Evolutionary conservation across 2,113 vertebrate genomes (phyloP).

Genomic region (Siniperca chuatsi): DNA sequence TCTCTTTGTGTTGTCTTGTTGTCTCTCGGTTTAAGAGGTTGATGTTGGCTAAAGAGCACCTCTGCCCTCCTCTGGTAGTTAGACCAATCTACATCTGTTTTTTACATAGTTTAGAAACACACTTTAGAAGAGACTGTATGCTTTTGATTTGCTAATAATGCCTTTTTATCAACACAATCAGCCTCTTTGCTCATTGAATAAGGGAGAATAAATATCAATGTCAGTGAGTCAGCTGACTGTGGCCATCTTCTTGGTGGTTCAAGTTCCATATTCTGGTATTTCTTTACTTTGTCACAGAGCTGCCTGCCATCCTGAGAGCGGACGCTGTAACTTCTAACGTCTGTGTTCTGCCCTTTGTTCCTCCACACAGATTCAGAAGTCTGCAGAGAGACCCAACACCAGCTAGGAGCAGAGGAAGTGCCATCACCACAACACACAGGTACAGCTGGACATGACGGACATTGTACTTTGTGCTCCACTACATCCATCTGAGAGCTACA

Average conservation of each 20-base stretch:
- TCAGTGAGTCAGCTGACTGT: conserved; percentile 10
- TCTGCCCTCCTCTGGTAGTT: conserved; percentile 60
- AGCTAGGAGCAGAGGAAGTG: conserved; percentile 75
- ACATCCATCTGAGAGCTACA: background rate
- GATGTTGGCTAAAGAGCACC: conserved; percentile 21
- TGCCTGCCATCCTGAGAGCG: background rate
- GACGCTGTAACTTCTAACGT: background rate
- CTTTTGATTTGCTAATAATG: conserved; percentile 6
- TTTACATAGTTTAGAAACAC: background rate
- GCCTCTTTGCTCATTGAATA: background rate
- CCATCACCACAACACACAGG: conserved; percentile 51
- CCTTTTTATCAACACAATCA: background rate
- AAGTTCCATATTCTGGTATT: background rate
- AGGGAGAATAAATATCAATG: background rate
- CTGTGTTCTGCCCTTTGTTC: conserved; percentile 10
- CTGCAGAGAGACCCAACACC: conserved; percentile 82
- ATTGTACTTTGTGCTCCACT: background rate
- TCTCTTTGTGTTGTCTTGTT: conserved; percentile 23
- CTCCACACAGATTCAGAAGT: conserved; percentile 81
- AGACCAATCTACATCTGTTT: background rate
- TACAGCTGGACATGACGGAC: conserved; percentile 8
- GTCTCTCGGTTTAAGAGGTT: conserved; percentile 21
- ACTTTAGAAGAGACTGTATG: background rate
- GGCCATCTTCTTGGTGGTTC: background rate
- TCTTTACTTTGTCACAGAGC: background rate